These are phyloP conservation scores for Sphaerophoria taeniata DNA, from an alignment of 2,888 invertebrate species.

Conservation along the genomic window DNA sequence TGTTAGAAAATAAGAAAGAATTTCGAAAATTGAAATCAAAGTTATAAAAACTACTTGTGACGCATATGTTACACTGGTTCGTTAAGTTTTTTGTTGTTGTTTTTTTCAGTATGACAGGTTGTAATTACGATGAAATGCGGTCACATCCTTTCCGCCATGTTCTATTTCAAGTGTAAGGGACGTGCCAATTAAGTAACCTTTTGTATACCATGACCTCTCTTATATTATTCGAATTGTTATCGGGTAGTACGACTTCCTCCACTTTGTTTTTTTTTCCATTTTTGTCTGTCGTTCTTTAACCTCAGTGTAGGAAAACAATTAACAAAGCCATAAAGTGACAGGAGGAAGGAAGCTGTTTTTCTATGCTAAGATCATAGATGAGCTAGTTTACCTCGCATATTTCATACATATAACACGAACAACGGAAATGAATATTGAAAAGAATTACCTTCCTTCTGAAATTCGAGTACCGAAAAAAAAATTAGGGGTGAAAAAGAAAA, in stretches of 20 bases:
- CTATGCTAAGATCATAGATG: slow-evolving; percentile 35
- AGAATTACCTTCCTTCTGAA: slow-evolving; percentile 35
- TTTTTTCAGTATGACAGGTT: slow-evolving; percentile 20
- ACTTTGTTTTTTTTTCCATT: slow-evolving; percentile 22
- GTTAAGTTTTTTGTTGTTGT: slow-evolving; percentile 31
- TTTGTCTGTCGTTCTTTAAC: slow-evolving; percentile 27
- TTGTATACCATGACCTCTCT: slow-evolving; percentile 66
- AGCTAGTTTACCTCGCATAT: slow-evolving; percentile 29
- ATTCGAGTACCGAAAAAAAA: neutral
- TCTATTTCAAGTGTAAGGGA: neutral
- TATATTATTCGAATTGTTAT: slow-evolving; percentile 55
- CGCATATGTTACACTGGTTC: slow-evolving; percentile 67
- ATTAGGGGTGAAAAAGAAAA: slow-evolving; percentile 32
- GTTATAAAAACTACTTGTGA: slow-evolving; percentile 57
- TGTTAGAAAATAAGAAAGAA: neutral
- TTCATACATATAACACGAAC: slow-evolving; percentile 6
- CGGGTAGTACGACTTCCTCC: slow-evolving; percentile 31
- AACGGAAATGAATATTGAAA: slow-evolving; percentile 55
- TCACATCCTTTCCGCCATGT: neutral
- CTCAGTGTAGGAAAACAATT: slow-evolving; percentile 59
- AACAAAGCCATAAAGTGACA: slow-evolving; percentile 48
- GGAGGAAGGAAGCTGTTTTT: slow-evolving; percentile 31
- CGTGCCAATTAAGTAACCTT: slow-evolving; percentile 73
- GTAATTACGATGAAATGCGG: slow-evolving; percentile 17
- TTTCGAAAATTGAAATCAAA: slow-evolving; percentile 14